These are phyloP conservation scores for Andrena bucephala DNA, from an alignment of 2,888 invertebrate genomes.

Conservation along the genomic window DNA sequence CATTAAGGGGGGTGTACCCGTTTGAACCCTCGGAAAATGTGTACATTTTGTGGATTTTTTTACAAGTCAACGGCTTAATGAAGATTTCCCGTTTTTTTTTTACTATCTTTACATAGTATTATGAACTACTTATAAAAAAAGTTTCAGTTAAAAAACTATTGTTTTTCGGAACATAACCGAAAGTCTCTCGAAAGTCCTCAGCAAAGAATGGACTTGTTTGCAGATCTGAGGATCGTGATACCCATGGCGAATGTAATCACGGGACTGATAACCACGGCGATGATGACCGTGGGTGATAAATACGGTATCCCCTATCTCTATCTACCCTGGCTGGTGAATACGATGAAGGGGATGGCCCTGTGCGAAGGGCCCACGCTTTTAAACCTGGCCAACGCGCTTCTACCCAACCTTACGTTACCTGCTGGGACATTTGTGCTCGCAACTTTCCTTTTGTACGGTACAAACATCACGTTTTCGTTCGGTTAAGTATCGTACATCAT, in stretches of 20 bases:
- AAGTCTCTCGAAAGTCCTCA: not conserved
- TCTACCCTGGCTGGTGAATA: constrained; percentile 77
- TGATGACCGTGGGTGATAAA: constrained; percentile 72
- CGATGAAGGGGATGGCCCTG: constrained; percentile 74
- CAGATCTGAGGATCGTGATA: constrained; percentile 76
- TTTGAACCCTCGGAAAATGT: too few relatives aligned
- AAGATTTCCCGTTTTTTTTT: too few relatives aligned
- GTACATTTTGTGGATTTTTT: too few relatives aligned
- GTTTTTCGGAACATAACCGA: too few relatives aligned
- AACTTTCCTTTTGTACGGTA: constrained; percentile 75
- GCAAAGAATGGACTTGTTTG: constrained; percentile 2
- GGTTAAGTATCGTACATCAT: too few relatives aligned
- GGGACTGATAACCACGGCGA: constrained; percentile 72
- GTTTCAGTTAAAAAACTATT: too few relatives aligned
- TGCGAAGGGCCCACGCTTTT: constrained; percentile 75
- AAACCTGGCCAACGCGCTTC: constrained; percentile 64
- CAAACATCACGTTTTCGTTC: not conserved
- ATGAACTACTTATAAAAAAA: too few relatives aligned
- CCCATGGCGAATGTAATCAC: constrained; percentile 69
- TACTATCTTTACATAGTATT: too few relatives aligned
- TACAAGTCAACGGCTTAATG: too few relatives aligned
- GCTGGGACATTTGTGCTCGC: constrained; percentile 71
- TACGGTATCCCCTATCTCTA: constrained; percentile 75
- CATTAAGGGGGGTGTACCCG: not conserved
- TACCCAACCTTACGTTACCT: constrained; percentile 70